Conservation (phyloP, 2,797 vertebrate species). For the Gouania willdenowi region DNA sequence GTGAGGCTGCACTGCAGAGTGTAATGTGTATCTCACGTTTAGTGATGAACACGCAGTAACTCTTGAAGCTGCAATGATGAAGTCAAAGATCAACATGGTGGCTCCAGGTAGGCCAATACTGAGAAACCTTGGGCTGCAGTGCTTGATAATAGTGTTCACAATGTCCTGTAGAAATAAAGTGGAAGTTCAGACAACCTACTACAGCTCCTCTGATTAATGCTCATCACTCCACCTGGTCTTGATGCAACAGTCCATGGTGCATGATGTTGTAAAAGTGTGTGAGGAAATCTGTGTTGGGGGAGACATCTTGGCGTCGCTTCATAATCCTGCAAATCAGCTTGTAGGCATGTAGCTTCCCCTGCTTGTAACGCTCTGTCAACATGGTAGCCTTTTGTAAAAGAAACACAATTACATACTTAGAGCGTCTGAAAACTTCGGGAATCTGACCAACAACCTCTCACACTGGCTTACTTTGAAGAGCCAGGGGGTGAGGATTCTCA, state of each 20-base stretch:
- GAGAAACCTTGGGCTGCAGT: slow-evolving; percentile 97
- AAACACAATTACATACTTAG: background rate
- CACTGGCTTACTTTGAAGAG: slow-evolving; percentile 85
- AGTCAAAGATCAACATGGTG: slow-evolving; percentile 97
- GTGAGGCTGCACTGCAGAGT: background rate
- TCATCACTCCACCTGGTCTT: slow-evolving; percentile 87
- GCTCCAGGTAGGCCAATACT: slow-evolving; percentile 95
- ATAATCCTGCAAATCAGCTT: slow-evolving; percentile 99
- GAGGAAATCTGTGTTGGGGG: slow-evolving; percentile 95
- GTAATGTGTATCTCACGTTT: slow-evolving; percentile 77
- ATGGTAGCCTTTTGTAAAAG: slow-evolving; percentile 91
- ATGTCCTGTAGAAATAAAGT: slow-evolving; percentile 81
- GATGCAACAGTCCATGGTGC: slow-evolving; percentile 95
- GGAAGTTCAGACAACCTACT: background rate
- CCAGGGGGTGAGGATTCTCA: slow-evolving; percentile 98
- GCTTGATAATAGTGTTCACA: slow-evolving; percentile 99
- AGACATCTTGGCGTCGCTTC: slow-evolving; percentile 97
- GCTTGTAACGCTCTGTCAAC: slow-evolving; percentile 95
- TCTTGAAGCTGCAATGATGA: slow-evolving; percentile 93
- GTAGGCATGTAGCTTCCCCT: slow-evolving; percentile 97
- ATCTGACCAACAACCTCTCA: background rate
- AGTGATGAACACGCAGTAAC: slow-evolving; percentile 94
- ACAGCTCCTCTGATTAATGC: background rate
- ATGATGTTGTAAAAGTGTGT: slow-evolving; percentile 99
- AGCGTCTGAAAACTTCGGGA: background rate